These are phyloP conservation scores for Agrochola litura DNA, from an alignment of 2,888 invertebrate species.

Conservation along the genomic window DNA sequence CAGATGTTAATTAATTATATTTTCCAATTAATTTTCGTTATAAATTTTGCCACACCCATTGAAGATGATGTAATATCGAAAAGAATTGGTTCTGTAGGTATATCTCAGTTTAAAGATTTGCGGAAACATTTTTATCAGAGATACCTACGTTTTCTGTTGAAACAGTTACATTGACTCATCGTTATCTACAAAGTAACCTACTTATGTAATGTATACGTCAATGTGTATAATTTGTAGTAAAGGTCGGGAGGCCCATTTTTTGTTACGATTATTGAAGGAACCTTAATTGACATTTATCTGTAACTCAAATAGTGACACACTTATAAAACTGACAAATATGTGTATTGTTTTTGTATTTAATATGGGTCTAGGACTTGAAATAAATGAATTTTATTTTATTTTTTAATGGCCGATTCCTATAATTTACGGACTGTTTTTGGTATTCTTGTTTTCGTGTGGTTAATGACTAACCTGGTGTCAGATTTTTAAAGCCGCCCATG, in stretches of 20 bases:
- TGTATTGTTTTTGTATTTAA: too few relatives aligned
- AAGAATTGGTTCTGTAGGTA: conserved; percentile 7
- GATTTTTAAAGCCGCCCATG: too few relatives aligned
- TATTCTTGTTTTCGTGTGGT: too few relatives aligned
- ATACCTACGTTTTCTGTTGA: conserved; percentile 22
- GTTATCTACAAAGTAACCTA: conserved; percentile 46
- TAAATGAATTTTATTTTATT: too few relatives aligned
- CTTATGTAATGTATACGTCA: conserved; percentile 39
- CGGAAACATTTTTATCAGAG: conserved; percentile 38
- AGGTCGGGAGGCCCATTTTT: conserved; percentile 47
- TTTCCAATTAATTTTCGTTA: conserved; percentile 26
- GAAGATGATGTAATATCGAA: conserved; percentile 40
- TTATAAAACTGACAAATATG: too few relatives aligned
- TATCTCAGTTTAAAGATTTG: conserved; percentile 18
- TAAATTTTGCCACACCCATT: conserved; percentile 25
- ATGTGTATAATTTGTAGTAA: conserved; percentile 30
- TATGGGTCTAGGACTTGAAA: too few relatives aligned
- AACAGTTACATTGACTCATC: conserved; percentile 46
- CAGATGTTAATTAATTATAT: conserved; percentile 27
- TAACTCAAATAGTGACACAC: too few relatives aligned
- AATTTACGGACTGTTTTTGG: too few relatives aligned
- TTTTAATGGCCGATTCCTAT: not conserved
- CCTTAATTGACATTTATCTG: too few relatives aligned
- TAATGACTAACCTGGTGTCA: too few relatives aligned
- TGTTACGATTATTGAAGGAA: conserved; percentile 12